Evolutionary conservation across 2,888 invertebrate genomes (phyloP), one percentile per base, ranked within the genome.

Genomic region (Agrotis segetum): DNA sequence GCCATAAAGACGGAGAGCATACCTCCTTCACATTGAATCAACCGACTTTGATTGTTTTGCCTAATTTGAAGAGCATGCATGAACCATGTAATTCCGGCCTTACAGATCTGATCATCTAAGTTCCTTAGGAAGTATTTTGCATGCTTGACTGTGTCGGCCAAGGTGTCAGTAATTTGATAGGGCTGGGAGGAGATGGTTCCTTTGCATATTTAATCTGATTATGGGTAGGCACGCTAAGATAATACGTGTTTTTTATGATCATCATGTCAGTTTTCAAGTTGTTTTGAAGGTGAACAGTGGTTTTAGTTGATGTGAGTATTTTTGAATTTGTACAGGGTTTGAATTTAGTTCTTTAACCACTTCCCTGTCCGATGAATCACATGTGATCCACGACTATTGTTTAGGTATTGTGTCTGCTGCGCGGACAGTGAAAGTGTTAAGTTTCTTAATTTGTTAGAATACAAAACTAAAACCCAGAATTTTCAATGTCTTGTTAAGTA

Each of bases 41-140:
- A 16, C 46, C 24, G 1, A 19, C 0, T 55, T 63, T 64, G 40
- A 47, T 40, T 52, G 29, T 2, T n/a, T 47, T 52, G 40, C 17
- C 29, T 5, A 29, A 49, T 65, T 50, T 56, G 44, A 73, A 34
- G 63, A 71, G 34, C 19, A 52, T 3, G 24, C 58, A 17, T 74
- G 50, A 19, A 19, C 50, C 46, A 17, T 59, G 24, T 52, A 29
- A 73, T 73, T 67, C 13, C 14, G 19, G 46, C 17, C 2, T 75
- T 46, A 78, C 81, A 53, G 53, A 83, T 85, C 85, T 87, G 66
- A 49, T 66, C 24, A 77, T 84, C 70, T 65, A 1, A 7, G 70
- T 79, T 85, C 84, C 81, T 83, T 65, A 66, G 85, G 81, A 80
- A 86, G 88, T 87, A 81, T 83, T 84, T 79, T 80, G 85, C 74